Evolutionary conservation across 92 coral and sea anemone species (phyloP).

Genomic region (Actinernus sp.): DNA sequence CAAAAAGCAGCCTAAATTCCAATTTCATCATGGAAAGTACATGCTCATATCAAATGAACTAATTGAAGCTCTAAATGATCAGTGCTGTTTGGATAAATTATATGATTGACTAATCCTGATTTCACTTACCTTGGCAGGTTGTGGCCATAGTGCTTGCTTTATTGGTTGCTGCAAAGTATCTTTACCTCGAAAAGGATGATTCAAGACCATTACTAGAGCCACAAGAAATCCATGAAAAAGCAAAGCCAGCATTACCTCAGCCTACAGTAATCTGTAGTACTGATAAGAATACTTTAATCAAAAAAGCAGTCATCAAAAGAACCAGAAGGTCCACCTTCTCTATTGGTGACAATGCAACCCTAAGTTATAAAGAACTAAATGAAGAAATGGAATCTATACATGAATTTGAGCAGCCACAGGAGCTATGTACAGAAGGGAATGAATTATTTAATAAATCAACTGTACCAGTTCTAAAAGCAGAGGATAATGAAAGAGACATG

Average conservation of each 20-base stretch:
- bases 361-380: neutral
- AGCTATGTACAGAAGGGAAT: neutral
- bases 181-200: slow-evolving; percentile 60
- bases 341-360: slow-evolving; percentile 9
- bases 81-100: too few species aligned
- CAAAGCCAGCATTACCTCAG: too few species aligned
- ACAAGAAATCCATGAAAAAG: slow-evolving; percentile 5
- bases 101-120: too few species aligned
- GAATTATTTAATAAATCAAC: too few species aligned
- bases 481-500: slow-evolving; percentile 5
- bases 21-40: too few species aligned
- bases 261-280: too few species aligned
- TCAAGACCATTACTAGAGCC: slow-evolving; percentile 6
- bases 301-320: slow-evolving; percentile 4
- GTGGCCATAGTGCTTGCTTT: slow-evolving; percentile 72
- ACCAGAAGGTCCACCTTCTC: slow-evolving; percentile 38
- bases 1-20: too few species aligned
- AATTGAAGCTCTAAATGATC: too few species aligned
- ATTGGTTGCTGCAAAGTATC: slow-evolving; percentile 77
- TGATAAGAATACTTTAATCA: too few species aligned
- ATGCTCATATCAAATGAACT: too few species aligned
- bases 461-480: neutral
- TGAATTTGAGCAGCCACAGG: neutral
- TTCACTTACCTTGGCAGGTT: slow-evolving; percentile 79
- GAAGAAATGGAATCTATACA: neutral